Evolutionary conservation across 2,888 invertebrate species (phyloP), one percentile per base, ranked within the genome.

Genomic region (Athalia rosae): DNA sequence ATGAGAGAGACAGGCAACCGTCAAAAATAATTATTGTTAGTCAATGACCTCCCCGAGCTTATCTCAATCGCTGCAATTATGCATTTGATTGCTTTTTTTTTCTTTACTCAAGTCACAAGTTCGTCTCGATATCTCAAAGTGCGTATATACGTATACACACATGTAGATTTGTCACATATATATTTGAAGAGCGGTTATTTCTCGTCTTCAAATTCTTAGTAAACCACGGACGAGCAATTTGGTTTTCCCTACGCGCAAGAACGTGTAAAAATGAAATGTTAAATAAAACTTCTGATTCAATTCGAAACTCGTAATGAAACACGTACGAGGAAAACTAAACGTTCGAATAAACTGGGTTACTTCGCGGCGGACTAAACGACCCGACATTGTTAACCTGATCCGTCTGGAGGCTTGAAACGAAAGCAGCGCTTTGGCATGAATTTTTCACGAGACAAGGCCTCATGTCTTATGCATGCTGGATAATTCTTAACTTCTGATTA

Each of bases 401-500:
- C n/a, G 50, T 48, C 58, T 28, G 53, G 59, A 45, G 58, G 45
- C 59, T 61, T 43, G 66, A 59, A 48, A 77, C n/a, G 45, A 15
- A 66, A 53, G 11, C 15, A n/a, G 47, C 64, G 47, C 43, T 58
- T 43, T 8, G 79, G 71, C 81, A 84, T 82, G 83, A 83, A 84
- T 83, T 82, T 83, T 84, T 81, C 81, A 84, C 81, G 79, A 82
- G 83, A 77, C 76, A 69, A 77, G 79, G 67, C 77, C 61, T 79
- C 80, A 81, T 85, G 81, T 80, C 84, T 85, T 82, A 86, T 84
- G 81, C 83, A 84, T 83, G 81, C 73, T 61, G 80, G 82, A 83
- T 84, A 84, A 86, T 85, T 85, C 84, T 82, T 84, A 84, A 84
- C 84, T 85, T 84, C 83, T 83, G 84, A 84, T 86, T 84, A 83